These are phyloP conservation scores for Drosophila monieri DNA, from an alignment of 2,888 invertebrate species.

Conservation along the genomic window DNA sequence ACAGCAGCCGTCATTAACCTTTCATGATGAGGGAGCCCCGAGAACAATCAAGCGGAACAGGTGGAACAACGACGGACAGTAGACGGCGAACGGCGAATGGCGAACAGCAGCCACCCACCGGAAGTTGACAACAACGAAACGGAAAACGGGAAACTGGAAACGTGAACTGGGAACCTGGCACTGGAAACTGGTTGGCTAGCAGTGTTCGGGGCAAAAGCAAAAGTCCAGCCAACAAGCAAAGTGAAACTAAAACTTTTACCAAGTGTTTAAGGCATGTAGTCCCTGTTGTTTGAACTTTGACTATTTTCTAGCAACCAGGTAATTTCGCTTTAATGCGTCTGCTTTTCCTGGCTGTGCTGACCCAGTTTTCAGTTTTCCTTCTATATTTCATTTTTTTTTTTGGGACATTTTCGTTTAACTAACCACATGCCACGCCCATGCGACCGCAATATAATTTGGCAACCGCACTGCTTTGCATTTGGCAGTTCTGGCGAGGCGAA, in stretches of 20 bases:
- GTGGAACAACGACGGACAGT: conserved; percentile 47
- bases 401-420: conserved; percentile 64
- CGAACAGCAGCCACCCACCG: conserved; percentile 17
- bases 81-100: conserved; percentile 4
- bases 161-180: conserved; percentile 1
- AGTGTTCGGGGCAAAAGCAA: conserved; percentile 9
- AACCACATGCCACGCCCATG: conserved; percentile 71
- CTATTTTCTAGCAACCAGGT: conserved; percentile 26
- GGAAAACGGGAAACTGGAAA: conserved; percentile 1
- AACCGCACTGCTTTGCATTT: conserved; percentile 53
- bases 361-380: conserved; percentile 47
- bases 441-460: conserved; percentile 62
- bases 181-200: neutral
- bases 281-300: conserved; percentile 54
- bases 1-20: conserved; percentile 80
- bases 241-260: conserved; percentile 47
- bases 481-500: conserved; percentile 14
- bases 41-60: conserved; percentile 76
- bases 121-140: conserved; percentile 36
- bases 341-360: conserved; percentile 39
- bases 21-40: conserved; percentile 69
- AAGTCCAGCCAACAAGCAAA: conserved; percentile 34
- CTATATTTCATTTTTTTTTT: conserved; percentile 13
- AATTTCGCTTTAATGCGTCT: conserved; percentile 44
- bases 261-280: conserved; percentile 33